A percentile compares a stretch with the other conserved stretches of the same genome.
These are phyloP conservation scores for Spatulosminthurus flaviceps DNA, from an alignment of 2,888 invertebrate species.

Conservation along the genomic window DNA sequence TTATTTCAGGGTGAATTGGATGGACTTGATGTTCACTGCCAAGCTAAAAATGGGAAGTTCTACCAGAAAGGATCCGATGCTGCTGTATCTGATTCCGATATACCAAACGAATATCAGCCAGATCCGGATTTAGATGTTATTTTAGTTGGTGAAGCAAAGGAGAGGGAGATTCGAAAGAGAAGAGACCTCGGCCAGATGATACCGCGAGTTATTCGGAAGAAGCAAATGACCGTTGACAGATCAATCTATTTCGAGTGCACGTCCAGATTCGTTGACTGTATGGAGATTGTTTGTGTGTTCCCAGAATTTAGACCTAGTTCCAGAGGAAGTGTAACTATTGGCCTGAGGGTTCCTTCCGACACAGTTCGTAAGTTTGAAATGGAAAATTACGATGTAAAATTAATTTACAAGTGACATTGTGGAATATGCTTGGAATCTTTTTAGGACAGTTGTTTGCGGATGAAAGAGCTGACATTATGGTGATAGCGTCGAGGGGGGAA, in stretches of 20 bases:
- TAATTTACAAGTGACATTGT: neutral
- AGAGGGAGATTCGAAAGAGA: neutral
- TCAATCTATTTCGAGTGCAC: slow-evolving; percentile 25
- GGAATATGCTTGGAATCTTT: neutral
- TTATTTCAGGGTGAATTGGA: neutral
- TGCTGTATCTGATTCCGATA: too few species aligned
- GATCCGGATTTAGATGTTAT: slow-evolving; percentile 36
- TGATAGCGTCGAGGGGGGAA: slow-evolving; percentile 18
- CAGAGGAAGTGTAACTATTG: slow-evolving; percentile 35
- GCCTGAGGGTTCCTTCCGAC: slow-evolving; percentile 29
- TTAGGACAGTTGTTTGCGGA: slow-evolving; percentile 32
- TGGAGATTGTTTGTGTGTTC: slow-evolving; percentile 37
- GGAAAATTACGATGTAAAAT: neutral
- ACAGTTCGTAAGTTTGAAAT: slow-evolving; percentile 16
- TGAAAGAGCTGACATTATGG: slow-evolving; percentile 11
- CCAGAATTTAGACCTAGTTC: slow-evolving; percentile 32
- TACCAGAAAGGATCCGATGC: neutral
- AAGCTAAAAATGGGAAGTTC: neutral
- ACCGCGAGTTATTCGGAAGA: neutral
- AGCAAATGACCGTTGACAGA: slow-evolving; percentile 1
- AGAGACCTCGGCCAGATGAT: neutral
- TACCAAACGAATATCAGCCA: neutral
- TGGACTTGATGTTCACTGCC: neutral
- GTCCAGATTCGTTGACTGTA: slow-evolving; percentile 30
- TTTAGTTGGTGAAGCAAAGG: neutral